Percentiles rank a stretch among this genome's conserved stretches.
These are phyloP conservation scores for Loxodonta africana DNA, from an alignment of 2,113 vertebrate genomes.

Conservation along the genomic window DNA sequence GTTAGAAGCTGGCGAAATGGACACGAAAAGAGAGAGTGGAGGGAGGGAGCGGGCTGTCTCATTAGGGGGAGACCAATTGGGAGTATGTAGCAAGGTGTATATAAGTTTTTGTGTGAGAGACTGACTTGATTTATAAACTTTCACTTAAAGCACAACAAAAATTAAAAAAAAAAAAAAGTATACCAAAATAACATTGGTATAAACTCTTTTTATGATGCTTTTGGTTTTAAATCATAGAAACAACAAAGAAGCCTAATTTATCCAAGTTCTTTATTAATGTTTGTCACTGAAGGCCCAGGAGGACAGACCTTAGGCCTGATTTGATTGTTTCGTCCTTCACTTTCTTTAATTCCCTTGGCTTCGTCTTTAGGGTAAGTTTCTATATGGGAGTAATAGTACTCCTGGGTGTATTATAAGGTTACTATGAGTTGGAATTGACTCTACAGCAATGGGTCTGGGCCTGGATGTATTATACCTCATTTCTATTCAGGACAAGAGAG, in stretches of 20 bases:
- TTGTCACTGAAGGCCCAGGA: not conserved
- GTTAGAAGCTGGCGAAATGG: too few species aligned
- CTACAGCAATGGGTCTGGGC: too few species aligned
- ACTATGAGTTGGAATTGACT: too few species aligned
- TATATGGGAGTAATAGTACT: not conserved
- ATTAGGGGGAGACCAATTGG: too few species aligned
- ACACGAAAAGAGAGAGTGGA: too few species aligned
- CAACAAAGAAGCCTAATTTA: not conserved
- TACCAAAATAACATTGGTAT: not conserved
- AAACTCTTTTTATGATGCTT: not conserved
- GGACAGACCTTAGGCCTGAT: not conserved
- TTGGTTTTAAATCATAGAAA: not conserved
- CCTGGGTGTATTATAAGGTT: not conserved
- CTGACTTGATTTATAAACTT: too few species aligned
- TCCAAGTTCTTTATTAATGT: not conserved
- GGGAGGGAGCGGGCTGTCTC: too few species aligned
- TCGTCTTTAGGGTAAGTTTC: not conserved
- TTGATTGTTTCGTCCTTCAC: not conserved
- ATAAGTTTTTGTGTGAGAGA: too few species aligned
- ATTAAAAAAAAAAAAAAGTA: not conserved
- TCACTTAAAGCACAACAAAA: too few species aligned
- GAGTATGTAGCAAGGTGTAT: too few species aligned
- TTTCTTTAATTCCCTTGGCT: not conserved
- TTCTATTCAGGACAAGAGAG: not conserved
- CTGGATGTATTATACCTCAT: not conserved